A percentile compares a stretch with the other conserved stretches of the same genome.
phyloP scores from a whole-genome alignment of 2,113 vertebrate genomes.

The Lagopus muta region DNA sequence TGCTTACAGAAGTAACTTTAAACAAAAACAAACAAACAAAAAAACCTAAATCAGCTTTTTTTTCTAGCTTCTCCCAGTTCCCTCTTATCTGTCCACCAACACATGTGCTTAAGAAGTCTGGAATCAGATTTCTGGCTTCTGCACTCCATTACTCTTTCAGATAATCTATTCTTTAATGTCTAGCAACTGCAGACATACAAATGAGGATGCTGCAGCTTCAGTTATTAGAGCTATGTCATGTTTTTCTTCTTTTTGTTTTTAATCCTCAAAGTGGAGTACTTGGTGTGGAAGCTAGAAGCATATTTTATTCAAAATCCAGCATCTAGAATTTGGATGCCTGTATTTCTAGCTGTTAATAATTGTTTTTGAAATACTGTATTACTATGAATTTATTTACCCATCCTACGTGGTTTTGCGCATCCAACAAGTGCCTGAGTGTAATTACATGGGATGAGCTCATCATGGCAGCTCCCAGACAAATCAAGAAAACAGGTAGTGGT shows the following conservation, averaged over 20 bases:
- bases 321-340: neutral
- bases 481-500: neutral
- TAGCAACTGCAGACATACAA: neutral
- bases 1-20: neutral
- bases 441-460: neutral
- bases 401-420: neutral
- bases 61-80: neutral
- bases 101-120: neutral
- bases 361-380: neutral
- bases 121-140: neutral
- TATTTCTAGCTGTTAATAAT: neutral
- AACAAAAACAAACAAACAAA: neutral
- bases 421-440: neutral
- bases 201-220: neutral
- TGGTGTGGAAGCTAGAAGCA: neutral
- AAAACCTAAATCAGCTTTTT: rapidly evolving
- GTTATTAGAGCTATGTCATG: neutral
- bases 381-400: neutral
- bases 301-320: neutral
- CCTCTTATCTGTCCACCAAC: neutral
- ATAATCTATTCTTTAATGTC: neutral
- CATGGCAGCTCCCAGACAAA: neutral
- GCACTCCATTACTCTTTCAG: neutral
- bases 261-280: neutral
- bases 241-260: constrained; percentile 28